A percentile compares a stretch with the other conserved stretches of the same genome.
These are phyloP conservation scores for Nasonia vitripennis DNA, from an alignment of 1,140 invertebrate genomes.

Conservation along the genomic window DNA sequence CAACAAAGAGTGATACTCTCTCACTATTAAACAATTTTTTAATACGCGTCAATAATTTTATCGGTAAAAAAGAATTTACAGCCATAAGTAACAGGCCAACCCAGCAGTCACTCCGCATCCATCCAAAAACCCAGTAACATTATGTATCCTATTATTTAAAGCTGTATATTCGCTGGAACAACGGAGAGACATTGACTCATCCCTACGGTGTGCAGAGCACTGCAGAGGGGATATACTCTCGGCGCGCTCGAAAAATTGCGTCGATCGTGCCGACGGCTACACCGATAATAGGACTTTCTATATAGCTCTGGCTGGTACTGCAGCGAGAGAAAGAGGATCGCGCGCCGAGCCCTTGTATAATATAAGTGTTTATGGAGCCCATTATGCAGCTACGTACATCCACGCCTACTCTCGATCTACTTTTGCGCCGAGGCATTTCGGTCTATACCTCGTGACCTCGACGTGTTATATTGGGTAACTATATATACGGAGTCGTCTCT, in stretches of 20 bases:
- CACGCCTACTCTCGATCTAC: background rate
- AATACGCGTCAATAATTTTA: too few relatives aligned
- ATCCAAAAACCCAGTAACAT: too few relatives aligned
- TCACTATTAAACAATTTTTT: too few relatives aligned
- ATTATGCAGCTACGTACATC: background rate
- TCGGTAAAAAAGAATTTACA: too few relatives aligned
- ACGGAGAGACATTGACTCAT: constrained; percentile 18
- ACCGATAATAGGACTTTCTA: constrained; percentile 15
- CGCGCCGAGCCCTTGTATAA: background rate
- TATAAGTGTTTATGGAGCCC: background rate
- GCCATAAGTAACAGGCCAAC: too few relatives aligned
- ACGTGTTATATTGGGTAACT: too few relatives aligned
- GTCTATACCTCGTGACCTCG: background rate
- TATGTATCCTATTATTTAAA: constrained; percentile 2
- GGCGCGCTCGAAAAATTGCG: background rate
- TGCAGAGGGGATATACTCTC: too few relatives aligned
- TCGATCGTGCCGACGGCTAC: constrained; percentile 9
- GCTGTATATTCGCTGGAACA: background rate
- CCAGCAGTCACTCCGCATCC: too few relatives aligned
- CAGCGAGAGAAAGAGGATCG: background rate
- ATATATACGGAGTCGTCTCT: too few relatives aligned
- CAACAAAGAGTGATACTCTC: too few relatives aligned
- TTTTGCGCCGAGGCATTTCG: background rate
- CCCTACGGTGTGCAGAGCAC: background rate
- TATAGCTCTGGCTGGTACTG: background rate